These are phyloP conservation scores for Rugalucina vietnamica DNA, from an alignment of 2,888 invertebrate genomes.

Conservation along the genomic window DNA sequence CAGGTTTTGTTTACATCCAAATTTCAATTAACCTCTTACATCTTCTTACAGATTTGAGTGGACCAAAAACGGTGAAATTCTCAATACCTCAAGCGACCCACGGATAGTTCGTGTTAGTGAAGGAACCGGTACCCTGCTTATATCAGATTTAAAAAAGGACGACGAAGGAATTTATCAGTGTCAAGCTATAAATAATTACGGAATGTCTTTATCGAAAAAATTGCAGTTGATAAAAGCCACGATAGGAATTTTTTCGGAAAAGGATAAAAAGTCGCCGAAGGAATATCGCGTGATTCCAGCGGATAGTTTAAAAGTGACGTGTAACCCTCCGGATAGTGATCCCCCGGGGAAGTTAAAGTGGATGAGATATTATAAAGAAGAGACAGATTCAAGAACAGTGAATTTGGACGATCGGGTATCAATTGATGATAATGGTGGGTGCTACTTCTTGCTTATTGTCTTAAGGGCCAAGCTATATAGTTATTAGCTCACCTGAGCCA, in stretches of 20 bases:
- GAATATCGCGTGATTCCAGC: constrained; percentile 37
- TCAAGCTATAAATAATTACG: constrained; percentile 96
- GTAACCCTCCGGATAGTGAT: constrained; percentile 61
- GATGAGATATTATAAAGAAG: constrained; percentile 42
- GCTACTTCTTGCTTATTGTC: too few relatives aligned
- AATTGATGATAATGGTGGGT: constrained; percentile 91
- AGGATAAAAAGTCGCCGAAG: neutral
- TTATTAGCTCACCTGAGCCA: too few relatives aligned
- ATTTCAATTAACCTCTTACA: constrained; percentile 1
- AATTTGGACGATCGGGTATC: constrained; percentile 92
- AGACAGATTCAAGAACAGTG: constrained; percentile 35
- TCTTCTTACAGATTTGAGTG: constrained; percentile 72
- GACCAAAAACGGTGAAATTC: constrained; percentile 71
- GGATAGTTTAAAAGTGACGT: constrained; percentile 43
- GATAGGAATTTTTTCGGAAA: constrained; percentile 46
- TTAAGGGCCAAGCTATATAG: too few relatives aligned
- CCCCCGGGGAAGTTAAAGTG: constrained; percentile 50
- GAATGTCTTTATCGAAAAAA: constrained; percentile 96
- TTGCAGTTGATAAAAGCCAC: constrained; percentile 95
- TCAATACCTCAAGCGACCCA: constrained; percentile 63
- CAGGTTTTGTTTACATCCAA: too few relatives aligned
- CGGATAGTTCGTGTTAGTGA: constrained; percentile 36
- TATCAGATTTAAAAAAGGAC: constrained; percentile 84
- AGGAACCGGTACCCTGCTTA: constrained; percentile 61
- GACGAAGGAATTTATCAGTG: constrained; percentile 98